These are phyloP conservation scores for Euura lappo DNA, from an alignment of 1,140 invertebrate species.

Conservation along the genomic window DNA sequence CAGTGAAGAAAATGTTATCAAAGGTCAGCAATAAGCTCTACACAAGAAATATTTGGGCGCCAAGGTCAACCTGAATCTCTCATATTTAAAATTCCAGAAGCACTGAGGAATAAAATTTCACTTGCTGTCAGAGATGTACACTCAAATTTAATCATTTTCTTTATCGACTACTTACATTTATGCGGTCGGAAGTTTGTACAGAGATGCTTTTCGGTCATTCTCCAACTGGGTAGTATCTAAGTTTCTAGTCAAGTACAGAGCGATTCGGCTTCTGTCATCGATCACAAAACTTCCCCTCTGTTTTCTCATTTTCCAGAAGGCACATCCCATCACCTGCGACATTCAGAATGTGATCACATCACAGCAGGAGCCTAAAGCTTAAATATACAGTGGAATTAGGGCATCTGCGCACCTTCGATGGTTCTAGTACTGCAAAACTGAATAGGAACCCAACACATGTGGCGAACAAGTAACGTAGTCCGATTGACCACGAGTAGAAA, in stretches of 20 bases:
- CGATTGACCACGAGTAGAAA: background rate
- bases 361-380: no score
- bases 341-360: no score
- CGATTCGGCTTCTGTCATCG: slow-evolving; percentile 8
- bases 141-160: no score
- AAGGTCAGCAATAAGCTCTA: no score
- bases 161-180: no score
- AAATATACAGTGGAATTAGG: no score
- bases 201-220: background rate
- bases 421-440: slow-evolving; percentile 4
- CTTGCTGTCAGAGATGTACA: no score
- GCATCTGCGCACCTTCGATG: background rate
- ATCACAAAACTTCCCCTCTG: background rate
- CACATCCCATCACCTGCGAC: background rate
- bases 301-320: background rate
- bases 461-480: background rate
- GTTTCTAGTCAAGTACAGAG: background rate
- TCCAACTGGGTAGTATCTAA: background rate
- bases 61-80: no score
- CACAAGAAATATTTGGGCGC: no score
- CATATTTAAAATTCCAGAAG: no score
- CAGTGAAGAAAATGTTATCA: no score
- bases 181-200: background rate
- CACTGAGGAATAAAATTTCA: no score
- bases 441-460: background rate